Evolutionary conservation across 2,113 vertebrate genomes (phyloP), one percentile per base, ranked within the genome.

Genomic region (Tinamus guttatus): DNA sequence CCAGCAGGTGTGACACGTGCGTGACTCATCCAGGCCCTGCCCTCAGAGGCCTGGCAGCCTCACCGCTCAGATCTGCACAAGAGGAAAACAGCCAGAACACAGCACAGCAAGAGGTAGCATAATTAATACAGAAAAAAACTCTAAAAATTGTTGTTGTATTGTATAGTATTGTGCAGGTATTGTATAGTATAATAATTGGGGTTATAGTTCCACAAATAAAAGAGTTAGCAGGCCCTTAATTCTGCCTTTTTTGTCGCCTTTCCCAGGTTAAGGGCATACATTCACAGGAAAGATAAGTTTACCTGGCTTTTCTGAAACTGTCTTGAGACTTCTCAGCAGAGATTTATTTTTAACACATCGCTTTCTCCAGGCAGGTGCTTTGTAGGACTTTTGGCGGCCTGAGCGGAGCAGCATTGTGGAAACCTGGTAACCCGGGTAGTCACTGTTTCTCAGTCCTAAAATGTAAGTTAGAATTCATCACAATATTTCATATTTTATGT

Each of bases 321-420:
- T 11, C 68, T 20, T 60, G 51, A 0, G 1, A 5, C 9, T 14
- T 27, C 0, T 2, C 6, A 1, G 30, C 7, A 1, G 30, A 41
- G 3, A 1, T 36, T 1, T 0, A 5, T 5, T 36, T 56, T 12
- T 1, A 34, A 17, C 8, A n/a, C 16, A 0, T 9, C 0, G 9
- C 4, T 5, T 64, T 78, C 7, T 0, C 8, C 0, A 0, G 21
- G 0, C 2, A 25, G 41, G 8, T 2, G 1, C 2, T 41, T 68
- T 30, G 12, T 19, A 62, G 0, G 62, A 60, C 34, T 88, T 96
- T 30, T 0, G 14, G 7, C 5, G 11, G 32, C 95, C 89, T 13
- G 95, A 96, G 70, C 95, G 95, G 45, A 96, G 94, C 19, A 67
- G 34, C 95, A 96, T 96, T 56, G 45, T 0, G 0, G 24, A 62